Conservation (phyloP, 2,888 invertebrate species). For the Automeris io region DNA sequence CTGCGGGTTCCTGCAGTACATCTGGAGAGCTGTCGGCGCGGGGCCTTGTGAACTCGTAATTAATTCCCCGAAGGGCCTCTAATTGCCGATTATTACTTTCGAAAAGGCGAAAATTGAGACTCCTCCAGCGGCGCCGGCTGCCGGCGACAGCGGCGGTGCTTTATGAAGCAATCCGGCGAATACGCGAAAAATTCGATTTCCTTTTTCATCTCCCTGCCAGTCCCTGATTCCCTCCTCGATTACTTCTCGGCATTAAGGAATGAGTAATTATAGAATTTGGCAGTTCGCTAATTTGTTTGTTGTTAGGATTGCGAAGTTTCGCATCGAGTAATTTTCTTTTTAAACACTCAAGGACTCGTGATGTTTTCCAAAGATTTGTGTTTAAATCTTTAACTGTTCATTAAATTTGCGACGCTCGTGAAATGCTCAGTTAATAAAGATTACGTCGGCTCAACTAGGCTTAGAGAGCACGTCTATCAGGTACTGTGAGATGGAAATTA, state of each 20-base stretch:
- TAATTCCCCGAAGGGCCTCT: slow-evolving; percentile 32
- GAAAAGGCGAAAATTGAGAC: slow-evolving; percentile 44
- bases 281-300: slow-evolving; percentile 13
- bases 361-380: neutral
- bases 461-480: too few relatives aligned
- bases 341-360: slow-evolving; percentile 17
- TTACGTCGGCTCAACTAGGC: too few relatives aligned
- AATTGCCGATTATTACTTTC: slow-evolving; percentile 43
- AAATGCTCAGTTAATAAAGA: too few relatives aligned
- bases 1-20: too few relatives aligned
- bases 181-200: slow-evolving; percentile 54
- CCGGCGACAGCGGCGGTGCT: slow-evolving; percentile 44
- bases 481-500: too few relatives aligned
- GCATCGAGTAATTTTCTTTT: slow-evolving; percentile 16
- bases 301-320: slow-evolving; percentile 3
- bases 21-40: slow-evolving; percentile 28
- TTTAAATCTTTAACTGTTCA: neutral
- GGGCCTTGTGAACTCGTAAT: slow-evolving; percentile 37
- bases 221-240: slow-evolving; percentile 19
- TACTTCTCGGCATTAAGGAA: slow-evolving; percentile 22
- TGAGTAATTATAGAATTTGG: slow-evolving; percentile 28
- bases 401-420: too few relatives aligned
- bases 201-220: slow-evolving; percentile 17
- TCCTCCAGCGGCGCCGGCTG: slow-evolving; percentile 46
- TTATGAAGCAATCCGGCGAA: slow-evolving; percentile 53